Conservation (phyloP, 2,797 vertebrate genomes). For the Lemur catta region DNA sequence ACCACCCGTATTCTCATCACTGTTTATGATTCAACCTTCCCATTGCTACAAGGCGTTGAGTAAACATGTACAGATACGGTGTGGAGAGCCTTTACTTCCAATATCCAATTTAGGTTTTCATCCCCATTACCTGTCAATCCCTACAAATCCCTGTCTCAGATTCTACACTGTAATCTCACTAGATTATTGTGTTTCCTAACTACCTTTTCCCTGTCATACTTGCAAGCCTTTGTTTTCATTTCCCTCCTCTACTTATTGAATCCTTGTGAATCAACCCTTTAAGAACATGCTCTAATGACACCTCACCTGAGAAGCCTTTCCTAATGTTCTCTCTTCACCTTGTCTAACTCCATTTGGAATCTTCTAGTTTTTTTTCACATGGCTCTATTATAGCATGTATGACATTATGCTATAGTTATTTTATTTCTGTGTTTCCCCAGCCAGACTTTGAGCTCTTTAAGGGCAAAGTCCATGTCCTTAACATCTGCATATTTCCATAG, state of each 20-base stretch:
- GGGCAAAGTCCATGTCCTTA: neutral
- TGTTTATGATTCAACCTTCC: neutral
- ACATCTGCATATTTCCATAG: neutral
- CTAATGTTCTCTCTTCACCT: neutral
- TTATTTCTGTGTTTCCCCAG: neutral
- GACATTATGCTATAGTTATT: neutral
- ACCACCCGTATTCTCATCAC: neutral
- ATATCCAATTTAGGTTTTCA: neutral
- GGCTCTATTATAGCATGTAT: neutral
- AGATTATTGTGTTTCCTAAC: neutral
- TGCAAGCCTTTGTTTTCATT: neutral
- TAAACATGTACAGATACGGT: neutral
- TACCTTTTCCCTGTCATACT: neutral
- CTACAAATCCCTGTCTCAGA: neutral
- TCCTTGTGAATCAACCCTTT: neutral
- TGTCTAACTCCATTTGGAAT: neutral
- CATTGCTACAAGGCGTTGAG: neutral
- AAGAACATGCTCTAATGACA: neutral
- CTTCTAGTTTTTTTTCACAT: neutral
- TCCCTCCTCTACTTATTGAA: neutral
- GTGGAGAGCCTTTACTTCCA: neutral
- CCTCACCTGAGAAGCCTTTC: neutral
- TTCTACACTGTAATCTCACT: neutral
- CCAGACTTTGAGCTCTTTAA: neutral
- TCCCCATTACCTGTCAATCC: neutral